These are phyloP conservation scores for Scaeva pyrastri DNA, from an alignment of 2,888 invertebrate species.

Conservation along the genomic window DNA sequence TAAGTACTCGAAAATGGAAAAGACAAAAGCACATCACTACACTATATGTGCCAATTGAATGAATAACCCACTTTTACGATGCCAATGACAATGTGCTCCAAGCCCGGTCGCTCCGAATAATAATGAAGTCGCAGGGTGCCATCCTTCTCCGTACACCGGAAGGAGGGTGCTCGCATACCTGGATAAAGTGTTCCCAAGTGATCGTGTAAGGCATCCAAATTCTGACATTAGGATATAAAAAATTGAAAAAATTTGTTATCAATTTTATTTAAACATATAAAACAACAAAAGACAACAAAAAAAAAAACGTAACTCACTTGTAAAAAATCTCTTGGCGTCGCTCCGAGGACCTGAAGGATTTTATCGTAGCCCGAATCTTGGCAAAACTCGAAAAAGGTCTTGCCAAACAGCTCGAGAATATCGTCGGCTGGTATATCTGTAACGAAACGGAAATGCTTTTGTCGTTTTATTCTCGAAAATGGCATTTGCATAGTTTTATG, in stretches of 20 bases:
- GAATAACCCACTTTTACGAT: constrained; percentile 92
- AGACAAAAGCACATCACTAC: neutral
- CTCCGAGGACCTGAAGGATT: constrained; percentile 96
- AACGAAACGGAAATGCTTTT: constrained; percentile 23
- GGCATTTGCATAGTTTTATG: constrained; percentile 64
- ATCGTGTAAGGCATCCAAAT: constrained; percentile 97
- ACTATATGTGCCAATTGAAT: neutral
- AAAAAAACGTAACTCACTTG: constrained; percentile 86
- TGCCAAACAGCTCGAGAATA: constrained; percentile 95
- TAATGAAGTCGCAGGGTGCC: constrained; percentile 96
- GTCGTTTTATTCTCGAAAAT: constrained; percentile 22
- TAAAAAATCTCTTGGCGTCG: constrained; percentile 96
- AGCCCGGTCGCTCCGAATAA: constrained; percentile 96
- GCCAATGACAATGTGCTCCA: constrained; percentile 98
- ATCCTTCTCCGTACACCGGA: constrained; percentile 97
- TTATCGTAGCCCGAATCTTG: constrained; percentile 99
- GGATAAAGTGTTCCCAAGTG: constrained; percentile 97
- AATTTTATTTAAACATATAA: neutral
- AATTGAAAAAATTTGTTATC: constrained; percentile 6
- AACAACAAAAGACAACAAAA: no score
- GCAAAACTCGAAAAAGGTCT: constrained; percentile 98
- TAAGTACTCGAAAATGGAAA: neutral
- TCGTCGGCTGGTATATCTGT: constrained; percentile 95
- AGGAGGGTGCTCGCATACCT: constrained; percentile 97
- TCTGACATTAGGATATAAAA: constrained; percentile 86